These are phyloP conservation scores for Ormyrus thymus DNA, from an alignment of 2,888 invertebrate genomes.

Conservation along the genomic window DNA sequence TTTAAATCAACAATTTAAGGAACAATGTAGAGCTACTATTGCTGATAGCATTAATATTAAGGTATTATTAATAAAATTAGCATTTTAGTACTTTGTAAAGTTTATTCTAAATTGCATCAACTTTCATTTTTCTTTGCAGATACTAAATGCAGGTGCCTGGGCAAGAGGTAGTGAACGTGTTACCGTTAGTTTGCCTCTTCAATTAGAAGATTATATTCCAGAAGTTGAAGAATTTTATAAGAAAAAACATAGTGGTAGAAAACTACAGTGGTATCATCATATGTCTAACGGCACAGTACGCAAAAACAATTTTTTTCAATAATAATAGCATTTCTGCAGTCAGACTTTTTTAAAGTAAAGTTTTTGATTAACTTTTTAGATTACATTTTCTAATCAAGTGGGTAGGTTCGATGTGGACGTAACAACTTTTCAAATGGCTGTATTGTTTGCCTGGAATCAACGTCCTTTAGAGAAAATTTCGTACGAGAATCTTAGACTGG, in stretches of 20 bases:
- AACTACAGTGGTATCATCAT: conserved; percentile 99
- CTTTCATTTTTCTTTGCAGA: conserved; percentile 72
- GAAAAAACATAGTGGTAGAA: conserved; percentile 97
- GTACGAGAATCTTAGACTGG: conserved; percentile 96
- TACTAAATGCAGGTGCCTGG: conserved; percentile 99
- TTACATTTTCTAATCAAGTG: conserved; percentile 93
- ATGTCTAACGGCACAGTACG: conserved; percentile 97
- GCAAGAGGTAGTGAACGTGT: conserved; percentile 95
- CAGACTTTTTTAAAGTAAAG: background rate
- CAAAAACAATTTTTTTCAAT: conserved; percentile 30
- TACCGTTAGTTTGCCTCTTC: conserved; percentile 96
- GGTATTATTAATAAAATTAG: conserved; percentile 55
- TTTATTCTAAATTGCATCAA: too few relatives aligned
- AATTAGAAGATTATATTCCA: conserved; percentile 98
- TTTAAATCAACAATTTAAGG: conserved; percentile 93
- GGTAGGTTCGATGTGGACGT: conserved; percentile 98
- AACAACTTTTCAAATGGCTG: conserved; percentile 99
- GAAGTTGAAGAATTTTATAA: conserved; percentile 99
- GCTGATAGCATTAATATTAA: conserved; percentile 97
- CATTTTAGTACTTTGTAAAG: too few relatives aligned
- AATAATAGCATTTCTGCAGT: background rate
- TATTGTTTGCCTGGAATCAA: conserved; percentile 99
- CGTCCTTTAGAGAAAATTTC: conserved; percentile 93
- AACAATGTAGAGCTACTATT: conserved; percentile 84
- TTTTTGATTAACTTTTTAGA: conserved; percentile 75